These are phyloP conservation scores for Megaustenia siamemsis DNA, from an alignment of 2,888 invertebrate genomes.

Conservation along the genomic window DNA sequence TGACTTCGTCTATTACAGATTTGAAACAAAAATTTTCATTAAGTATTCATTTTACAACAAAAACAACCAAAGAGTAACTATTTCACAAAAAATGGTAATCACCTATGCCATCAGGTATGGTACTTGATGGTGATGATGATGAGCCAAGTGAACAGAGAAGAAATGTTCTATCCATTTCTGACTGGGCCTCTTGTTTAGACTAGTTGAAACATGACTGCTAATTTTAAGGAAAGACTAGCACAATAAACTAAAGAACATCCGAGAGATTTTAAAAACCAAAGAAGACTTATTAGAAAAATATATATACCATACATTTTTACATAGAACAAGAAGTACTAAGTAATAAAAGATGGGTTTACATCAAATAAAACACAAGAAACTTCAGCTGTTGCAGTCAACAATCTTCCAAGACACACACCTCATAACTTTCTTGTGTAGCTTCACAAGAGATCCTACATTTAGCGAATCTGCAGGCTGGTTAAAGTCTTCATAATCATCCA, in stretches of 20 bases:
- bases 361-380: background rate
- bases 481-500: constrained; percentile 78
- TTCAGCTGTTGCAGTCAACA: background rate
- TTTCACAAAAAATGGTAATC: background rate
- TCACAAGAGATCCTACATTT: constrained; percentile 90
- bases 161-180: too few relatives aligned
- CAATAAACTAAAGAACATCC: too few relatives aligned
- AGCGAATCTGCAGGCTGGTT: constrained; percentile 72
- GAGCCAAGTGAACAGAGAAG: too few relatives aligned
- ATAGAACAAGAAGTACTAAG: background rate
- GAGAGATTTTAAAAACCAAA: too few relatives aligned
- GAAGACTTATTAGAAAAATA: too few relatives aligned
- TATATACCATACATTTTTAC: too few relatives aligned
- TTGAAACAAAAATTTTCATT: background rate
- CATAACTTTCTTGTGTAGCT: constrained; percentile 85
- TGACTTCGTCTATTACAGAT: constrained; percentile 28
- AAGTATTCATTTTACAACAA: too few relatives aligned
- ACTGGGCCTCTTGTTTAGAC: too few relatives aligned
- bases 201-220: too few relatives aligned
- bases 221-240: too few relatives aligned
- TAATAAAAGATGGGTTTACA: background rate
- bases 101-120: too few relatives aligned
- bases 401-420: constrained; percentile 21
- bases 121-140: too few relatives aligned
- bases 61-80: background rate